phyloP scores from a whole-genome alignment of 2,888 invertebrate genomes.

The Agrotis ipsilon region DNA sequence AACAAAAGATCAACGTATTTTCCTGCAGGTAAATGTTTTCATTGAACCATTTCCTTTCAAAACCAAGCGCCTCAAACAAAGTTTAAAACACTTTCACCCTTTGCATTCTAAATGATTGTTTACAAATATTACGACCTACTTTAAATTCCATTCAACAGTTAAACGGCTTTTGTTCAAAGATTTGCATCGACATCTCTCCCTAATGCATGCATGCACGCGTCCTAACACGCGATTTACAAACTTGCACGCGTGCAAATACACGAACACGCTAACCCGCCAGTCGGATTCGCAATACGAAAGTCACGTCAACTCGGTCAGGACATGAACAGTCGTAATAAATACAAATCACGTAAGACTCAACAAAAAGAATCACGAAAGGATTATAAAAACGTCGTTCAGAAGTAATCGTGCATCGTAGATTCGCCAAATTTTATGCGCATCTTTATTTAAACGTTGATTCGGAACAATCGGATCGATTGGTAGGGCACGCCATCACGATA shows the following conservation, averaged over 20 bases:
- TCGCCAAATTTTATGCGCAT: constrained; percentile 86
- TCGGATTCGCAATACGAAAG: constrained; percentile 46
- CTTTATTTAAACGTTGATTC: constrained; percentile 82
- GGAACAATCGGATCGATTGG: constrained; percentile 83
- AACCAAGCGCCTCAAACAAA: background rate
- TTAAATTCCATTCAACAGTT: constrained; percentile 50
- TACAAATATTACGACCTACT: constrained; percentile 34
- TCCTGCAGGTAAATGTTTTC: no score
- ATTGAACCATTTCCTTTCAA: background rate
- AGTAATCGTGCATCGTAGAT: constrained; percentile 77
- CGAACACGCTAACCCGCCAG: constrained; percentile 47
- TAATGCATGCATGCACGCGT: constrained; percentile 49
- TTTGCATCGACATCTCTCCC: constrained; percentile 43
- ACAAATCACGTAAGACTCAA: constrained; percentile 50
- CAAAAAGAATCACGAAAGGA: constrained; percentile 72
- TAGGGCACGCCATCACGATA: constrained; percentile 86
- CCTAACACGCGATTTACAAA: constrained; percentile 47
- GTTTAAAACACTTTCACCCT: background rate
- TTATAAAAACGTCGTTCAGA: constrained; percentile 74
- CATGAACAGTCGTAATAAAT: constrained; percentile 54
- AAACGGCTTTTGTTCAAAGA: constrained; percentile 30
- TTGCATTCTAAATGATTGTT: constrained; percentile 28
- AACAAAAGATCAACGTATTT: background rate
- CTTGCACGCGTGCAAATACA: constrained; percentile 42
- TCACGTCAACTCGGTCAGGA: constrained; percentile 59